A percentile compares a stretch with the other conserved stretches of the same genome.
Evolutionary conservation across 2,113 vertebrate species (phyloP).

Genomic region (Oxygymnocypris stewartii): DNA sequence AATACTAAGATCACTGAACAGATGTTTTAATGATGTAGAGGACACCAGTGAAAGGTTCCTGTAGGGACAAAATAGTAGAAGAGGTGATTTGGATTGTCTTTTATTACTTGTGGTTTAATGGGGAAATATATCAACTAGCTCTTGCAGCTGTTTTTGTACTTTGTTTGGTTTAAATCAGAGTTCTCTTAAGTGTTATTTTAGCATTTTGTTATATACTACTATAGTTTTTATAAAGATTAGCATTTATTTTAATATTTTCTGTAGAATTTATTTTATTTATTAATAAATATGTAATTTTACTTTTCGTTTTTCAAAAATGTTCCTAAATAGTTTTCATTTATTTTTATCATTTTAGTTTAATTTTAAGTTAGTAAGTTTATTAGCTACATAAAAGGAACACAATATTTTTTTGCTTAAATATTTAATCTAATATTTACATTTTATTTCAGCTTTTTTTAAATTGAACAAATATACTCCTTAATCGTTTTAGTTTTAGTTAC

Average conservation of each 20-base stretch:
- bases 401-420: neutral
- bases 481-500: neutral
- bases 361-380: too few species aligned
- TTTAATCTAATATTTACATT: neutral
- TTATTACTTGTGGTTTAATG: neutral
- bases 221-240: neutral
- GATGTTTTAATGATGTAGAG: conserved; percentile 9
- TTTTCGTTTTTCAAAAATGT: too few species aligned
- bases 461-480: neutral
- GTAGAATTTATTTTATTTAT: too few species aligned
- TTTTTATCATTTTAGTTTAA: too few species aligned
- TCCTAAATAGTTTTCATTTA: too few species aligned
- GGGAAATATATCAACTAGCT: neutral
- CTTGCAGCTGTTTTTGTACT: neutral
- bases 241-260: too few species aligned
- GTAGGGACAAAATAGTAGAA: neutral
- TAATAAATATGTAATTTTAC: too few species aligned
- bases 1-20: neutral
- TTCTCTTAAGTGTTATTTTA: neutral
- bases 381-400: too few species aligned
- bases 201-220: neutral
- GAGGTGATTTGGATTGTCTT: neutral
- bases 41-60: neutral
- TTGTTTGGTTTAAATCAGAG: neutral
- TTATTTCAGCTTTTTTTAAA: neutral